Conservation (phyloP, 2,888 invertebrate genomes). For the Octodonta nipae region DNA sequence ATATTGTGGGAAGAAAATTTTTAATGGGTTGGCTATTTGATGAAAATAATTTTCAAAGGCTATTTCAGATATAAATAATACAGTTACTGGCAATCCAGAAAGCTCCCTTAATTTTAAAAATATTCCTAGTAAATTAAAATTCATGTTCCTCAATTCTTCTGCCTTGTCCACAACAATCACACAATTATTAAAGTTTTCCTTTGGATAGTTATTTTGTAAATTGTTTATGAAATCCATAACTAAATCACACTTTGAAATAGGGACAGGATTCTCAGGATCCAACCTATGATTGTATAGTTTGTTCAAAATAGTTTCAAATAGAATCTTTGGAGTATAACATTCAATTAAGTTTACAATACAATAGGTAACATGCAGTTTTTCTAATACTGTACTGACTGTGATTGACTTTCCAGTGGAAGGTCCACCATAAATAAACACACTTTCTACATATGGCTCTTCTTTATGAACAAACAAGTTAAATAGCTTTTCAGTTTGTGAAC, state of each 20-base stretch:
- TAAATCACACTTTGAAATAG: slow-evolving; percentile 49
- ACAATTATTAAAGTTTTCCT: slow-evolving; percentile 38
- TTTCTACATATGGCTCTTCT: slow-evolving; percentile 51
- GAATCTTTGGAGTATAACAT: slow-evolving; percentile 60
- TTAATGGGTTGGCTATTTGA: slow-evolving; percentile 56
- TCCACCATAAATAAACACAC: slow-evolving; percentile 69
- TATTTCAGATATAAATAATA: slow-evolving; percentile 64
- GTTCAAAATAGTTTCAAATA: slow-evolving; percentile 62
- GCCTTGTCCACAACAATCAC: slow-evolving; percentile 68
- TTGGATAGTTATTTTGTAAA: slow-evolving; percentile 23
- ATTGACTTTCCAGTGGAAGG: slow-evolving; percentile 74
- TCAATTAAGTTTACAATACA: slow-evolving; percentile 68
- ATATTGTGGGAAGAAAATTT: slow-evolving; percentile 69
- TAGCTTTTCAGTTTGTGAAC: slow-evolving; percentile 29
- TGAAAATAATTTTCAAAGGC: slow-evolving; percentile 68
- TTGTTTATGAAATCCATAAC: slow-evolving; percentile 49
- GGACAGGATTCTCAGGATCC: slow-evolving; percentile 30
- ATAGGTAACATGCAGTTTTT: slow-evolving; percentile 43
- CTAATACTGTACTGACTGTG: slow-evolving; percentile 48
- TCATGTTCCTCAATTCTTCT: slow-evolving; percentile 63
- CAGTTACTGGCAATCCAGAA: slow-evolving; percentile 55
- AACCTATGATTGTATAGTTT: slow-evolving; percentile 39
- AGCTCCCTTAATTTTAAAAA: slow-evolving; percentile 64
- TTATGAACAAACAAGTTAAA: slow-evolving; percentile 35
- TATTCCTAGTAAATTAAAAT: slow-evolving; percentile 56